Conservation (phyloP, 2,888 invertebrate genomes). For the Emmelina monodactyla region DNA sequence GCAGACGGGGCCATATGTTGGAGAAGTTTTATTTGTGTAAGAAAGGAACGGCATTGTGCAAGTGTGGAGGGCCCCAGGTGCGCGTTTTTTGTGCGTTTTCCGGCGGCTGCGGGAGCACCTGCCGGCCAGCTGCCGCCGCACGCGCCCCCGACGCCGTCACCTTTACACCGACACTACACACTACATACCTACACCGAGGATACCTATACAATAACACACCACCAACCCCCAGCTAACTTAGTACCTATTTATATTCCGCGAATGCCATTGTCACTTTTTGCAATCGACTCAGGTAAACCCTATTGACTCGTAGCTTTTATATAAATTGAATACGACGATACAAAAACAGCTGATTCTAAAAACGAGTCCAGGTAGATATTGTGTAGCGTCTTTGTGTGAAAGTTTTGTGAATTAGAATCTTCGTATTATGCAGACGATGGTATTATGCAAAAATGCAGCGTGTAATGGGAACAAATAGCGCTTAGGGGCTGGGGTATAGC, state of each 20-base stretch:
- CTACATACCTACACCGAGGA: no score
- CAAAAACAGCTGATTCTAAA: constrained; percentile 4
- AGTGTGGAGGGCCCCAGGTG: constrained; percentile 52
- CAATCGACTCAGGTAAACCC: constrained; percentile 18
- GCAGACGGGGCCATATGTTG: constrained; percentile 36
- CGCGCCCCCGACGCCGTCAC: constrained; percentile 24
- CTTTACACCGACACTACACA: no score
- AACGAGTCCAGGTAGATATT: not conserved
- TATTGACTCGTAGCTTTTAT: constrained; percentile 14
- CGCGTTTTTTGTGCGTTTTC: constrained; percentile 58
- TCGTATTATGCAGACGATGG: not conserved
- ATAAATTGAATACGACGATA: constrained; percentile 7
- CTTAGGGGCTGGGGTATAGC: no score
- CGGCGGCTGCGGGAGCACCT: constrained; percentile 60
- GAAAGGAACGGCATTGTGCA: constrained; percentile 45
- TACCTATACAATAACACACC: not conserved
- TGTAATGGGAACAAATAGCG: constrained; percentile 11
- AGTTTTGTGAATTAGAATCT: constrained; percentile 2
- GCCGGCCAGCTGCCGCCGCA: constrained; percentile 51
- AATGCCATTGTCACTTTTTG: constrained; percentile 8
- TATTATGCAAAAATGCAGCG: not conserved
- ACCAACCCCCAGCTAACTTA: not conserved
- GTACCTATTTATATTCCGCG: constrained; percentile 6
- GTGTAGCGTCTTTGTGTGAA: not conserved
- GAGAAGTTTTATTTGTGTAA: constrained; percentile 28